Evolutionary conservation across 2,888 invertebrate species (phyloP), one percentile per base, ranked within the genome.

Genomic region (Andricus curvator): DNA sequence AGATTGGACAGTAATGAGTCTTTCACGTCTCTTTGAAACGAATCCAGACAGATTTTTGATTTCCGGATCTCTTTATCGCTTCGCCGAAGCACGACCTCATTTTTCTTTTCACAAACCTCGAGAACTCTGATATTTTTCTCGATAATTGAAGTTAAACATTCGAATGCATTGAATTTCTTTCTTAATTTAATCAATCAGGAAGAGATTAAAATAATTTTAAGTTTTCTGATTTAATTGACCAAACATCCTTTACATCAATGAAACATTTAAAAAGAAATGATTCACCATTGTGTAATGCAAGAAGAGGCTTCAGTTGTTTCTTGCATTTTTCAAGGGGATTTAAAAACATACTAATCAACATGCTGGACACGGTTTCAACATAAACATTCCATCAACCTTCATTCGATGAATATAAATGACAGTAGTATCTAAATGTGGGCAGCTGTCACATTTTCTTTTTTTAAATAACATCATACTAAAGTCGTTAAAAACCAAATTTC

Each of bases 1-100:
- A n/a, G n/a, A 74, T 56, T 74, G n/a, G 51, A 74, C 56, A 22
- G 74, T 74, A 74, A 74, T 51, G 74, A 74, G 74, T 74, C 56
- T 74, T 74, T 74, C 33, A 56, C 51, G 56, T 60, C 11, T 74
- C 51, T 60, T 33, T 74, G 15, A 74, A 74, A 37, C 6, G 37
- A 56, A 74, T 37, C 3, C 4, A 74, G 11, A 56, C 51, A 25
- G n/a, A 22, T 74, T 74, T 74, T 74, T 56, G 4, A 56, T 37
- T 74, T 15, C 20, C 17, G 60, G 56, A 74, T 74, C 74, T 74
- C 74, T n/a, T 48, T 37, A 60, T 60, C 37, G 33, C 33, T 56
- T 37, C 74, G 37, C n/a, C 37, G 74, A 74, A 60, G 74, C 74
- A 74, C 56, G 37, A 37, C 56, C 20, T 29, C 56, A 56, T 74